Percentiles rank a stretch among this genome's conserved stretches.
Evolutionary conservation across 2,888 invertebrate species (phyloP).

Genomic region (Chalcosyrphus nemorum): DNA sequence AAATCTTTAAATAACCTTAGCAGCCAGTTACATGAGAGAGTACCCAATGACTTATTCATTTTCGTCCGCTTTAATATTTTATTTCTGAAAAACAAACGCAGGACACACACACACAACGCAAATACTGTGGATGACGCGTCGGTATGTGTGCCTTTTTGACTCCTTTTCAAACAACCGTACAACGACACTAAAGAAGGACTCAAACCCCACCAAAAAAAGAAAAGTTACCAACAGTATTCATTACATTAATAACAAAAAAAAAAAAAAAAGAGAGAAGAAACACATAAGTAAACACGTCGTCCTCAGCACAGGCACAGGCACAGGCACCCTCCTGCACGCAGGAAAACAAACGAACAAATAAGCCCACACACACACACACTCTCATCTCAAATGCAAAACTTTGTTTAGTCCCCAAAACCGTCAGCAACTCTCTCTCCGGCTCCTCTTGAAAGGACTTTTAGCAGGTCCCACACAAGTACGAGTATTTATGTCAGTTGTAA

Average conservation of each 20-base stretch:
- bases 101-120: not conserved
- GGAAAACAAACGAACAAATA: slow-evolving; percentile 36
- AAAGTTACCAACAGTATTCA: slow-evolving; percentile 50
- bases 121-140: not conserved
- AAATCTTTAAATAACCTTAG: not conserved
- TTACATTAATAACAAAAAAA: slow-evolving; percentile 47
- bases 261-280: not conserved
- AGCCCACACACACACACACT: slow-evolving; percentile 33
- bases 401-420: slow-evolving; percentile 33
- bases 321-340: slow-evolving; percentile 5
- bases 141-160: not conserved
- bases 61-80: slow-evolving; percentile 31
- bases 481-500: slow-evolving; percentile 55
- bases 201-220: too few relatives aligned
- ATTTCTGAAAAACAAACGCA: slow-evolving; percentile 12
- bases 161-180: slow-evolving; percentile 8
- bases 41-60: slow-evolving; percentile 21
- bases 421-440: too few relatives aligned
- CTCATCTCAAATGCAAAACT: slow-evolving; percentile 60
- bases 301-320: too few relatives aligned
- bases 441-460: slow-evolving; percentile 43
- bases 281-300: slow-evolving; percentile 30
- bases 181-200: slow-evolving; percentile 10
- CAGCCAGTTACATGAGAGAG: not conserved
- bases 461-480: slow-evolving; percentile 33